Evolutionary conservation across 2,113 vertebrate genomes (phyloP), one percentile per base, ranked within the genome.

Genomic region (Clupea harengus): DNA sequence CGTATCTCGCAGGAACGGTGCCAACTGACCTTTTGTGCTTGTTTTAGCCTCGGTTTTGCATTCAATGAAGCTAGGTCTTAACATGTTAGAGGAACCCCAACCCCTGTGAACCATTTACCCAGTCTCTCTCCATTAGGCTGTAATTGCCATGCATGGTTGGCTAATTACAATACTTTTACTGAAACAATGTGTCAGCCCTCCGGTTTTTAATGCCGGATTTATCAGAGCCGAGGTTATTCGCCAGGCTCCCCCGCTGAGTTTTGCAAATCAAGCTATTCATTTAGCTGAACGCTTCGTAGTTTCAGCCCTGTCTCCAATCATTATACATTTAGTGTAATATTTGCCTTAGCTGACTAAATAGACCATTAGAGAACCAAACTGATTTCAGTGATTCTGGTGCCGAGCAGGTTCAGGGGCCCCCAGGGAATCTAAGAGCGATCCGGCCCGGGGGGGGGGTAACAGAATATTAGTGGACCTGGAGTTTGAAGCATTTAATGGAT

Each of bases 161-260:
- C 46, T 82, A 84, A 87, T 85, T 89, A 60, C 75, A 72, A 80
- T 87, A 75, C 85, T 89, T 89, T 60, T 32, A 39, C 64, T 82
- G 67, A 67, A 44, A 72, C 84, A 44, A 86, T 78, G 80, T 64
- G 45, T 85, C 82, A 83, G 82, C 78, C 85, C 83, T 46, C 45
- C 44, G 28, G 32, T 45, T 82, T 54, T 45, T 83, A 85, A 88
- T 83, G 45, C 39, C 44, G 60, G 78, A 72, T 83, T 82, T 50
- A 72, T 45, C 20, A 45, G 44, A 84, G 72, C 57, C 52, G 80
- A 17, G 32, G 47, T 81, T 67, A 88, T 85, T 88, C 25, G 81
- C 49, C 20, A 32, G 60, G 64, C 44, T 49, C 28, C 81, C 88
- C 82, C 80, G 72, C 50, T 84, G 86, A 3, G 67, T 25, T 57